These are phyloP conservation scores for Phthorimaea operculella DNA, from an alignment of 1,140 invertebrate species.

Conservation along the genomic window DNA sequence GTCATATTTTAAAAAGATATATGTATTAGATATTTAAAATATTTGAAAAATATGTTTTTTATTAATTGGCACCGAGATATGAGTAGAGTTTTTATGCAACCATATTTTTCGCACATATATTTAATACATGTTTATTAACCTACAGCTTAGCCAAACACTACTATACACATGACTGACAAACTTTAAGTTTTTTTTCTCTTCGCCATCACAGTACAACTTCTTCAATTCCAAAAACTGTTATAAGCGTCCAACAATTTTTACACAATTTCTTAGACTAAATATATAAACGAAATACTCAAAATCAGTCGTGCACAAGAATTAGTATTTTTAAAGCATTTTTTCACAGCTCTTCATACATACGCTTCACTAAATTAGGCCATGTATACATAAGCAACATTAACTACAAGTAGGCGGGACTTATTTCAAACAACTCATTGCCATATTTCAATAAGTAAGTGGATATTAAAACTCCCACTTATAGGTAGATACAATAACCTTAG, in stretches of 20 bases:
- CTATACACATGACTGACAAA: too few species aligned
- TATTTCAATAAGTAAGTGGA: too few species aligned
- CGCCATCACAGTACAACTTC: slow-evolving; percentile 16
- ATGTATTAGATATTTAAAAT: neutral
- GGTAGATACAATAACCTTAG: too few species aligned
- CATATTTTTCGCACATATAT: neutral
- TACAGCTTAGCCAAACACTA: too few species aligned
- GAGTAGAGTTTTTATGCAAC: slow-evolving; percentile 10
- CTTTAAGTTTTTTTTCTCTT: too few species aligned
- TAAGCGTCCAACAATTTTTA: slow-evolving; percentile 8
- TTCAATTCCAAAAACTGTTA: slow-evolving; percentile 14
- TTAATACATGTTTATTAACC: neutral
- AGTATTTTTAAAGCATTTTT: slow-evolving; percentile 8
- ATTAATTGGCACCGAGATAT: slow-evolving; percentile 21
- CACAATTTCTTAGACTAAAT: neutral
- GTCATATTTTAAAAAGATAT: neutral
- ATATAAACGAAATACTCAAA: slow-evolving; percentile 23
- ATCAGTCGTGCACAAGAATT: slow-evolving; percentile 27
- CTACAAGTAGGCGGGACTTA: too few species aligned
- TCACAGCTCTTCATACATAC: slow-evolving; percentile 19
- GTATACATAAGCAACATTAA: neutral
- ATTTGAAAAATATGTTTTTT: slow-evolving; percentile 8
- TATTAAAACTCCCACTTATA: too few species aligned
- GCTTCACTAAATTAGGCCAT: neutral
- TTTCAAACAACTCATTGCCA: too few species aligned